Base-by-base conservation (phyloP, 2,888 invertebrate genomes). In the Pantelozetes paolii region DNA sequence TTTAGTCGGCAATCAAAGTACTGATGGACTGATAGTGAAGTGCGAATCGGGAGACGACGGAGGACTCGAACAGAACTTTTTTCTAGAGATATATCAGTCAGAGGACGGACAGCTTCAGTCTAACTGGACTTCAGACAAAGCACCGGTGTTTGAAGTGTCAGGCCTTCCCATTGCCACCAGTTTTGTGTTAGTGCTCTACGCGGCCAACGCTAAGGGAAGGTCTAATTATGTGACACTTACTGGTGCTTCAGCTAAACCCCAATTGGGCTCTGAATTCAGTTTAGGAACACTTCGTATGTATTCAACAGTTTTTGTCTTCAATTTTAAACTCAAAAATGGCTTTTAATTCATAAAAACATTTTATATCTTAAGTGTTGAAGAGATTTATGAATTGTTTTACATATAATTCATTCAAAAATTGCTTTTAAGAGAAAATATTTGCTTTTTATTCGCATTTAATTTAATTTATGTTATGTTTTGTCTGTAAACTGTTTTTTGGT, bases 21-120 rank as follows among this genome's bases (percentile, higher is more conserved):
- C 90, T 81, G 90, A 89, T 54, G 91, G 93, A 5, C 89, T 94
- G 79, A 88, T 89, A 57, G 86, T 94, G 72, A 87, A 89, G 76
- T 94, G 94, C 81, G 86, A 88, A 15, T 92, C 92, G 81, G 94
- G 93, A 0, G 94, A 93, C 83, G 92, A 94, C 81, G 94, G 94
- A 11, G 94, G 94, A 6, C 86, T 94, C 80, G 88, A 90, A 0
- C 94, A 94, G 82, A 88, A 89, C 1, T 94, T 94, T 82, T 85
- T 90, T 74, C 83, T 94, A 28, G 92, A 94, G 85, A 89, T 94
- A 32, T 85, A 88, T 72, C 81, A 81, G 72, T 76, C 80, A 15
- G 89, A 88, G 78, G 72, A 75, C n/a, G 85, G 90, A 86, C 86
- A 82, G 85, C 85, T 91, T 73, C 88, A 87, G 79, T 88, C 88